A percentile compares a stretch with the other conserved stretches of the same genome.
Evolutionary conservation across 23 tunicate genomes (phyloP).

Genomic region (Ascidia mentula): DNA sequence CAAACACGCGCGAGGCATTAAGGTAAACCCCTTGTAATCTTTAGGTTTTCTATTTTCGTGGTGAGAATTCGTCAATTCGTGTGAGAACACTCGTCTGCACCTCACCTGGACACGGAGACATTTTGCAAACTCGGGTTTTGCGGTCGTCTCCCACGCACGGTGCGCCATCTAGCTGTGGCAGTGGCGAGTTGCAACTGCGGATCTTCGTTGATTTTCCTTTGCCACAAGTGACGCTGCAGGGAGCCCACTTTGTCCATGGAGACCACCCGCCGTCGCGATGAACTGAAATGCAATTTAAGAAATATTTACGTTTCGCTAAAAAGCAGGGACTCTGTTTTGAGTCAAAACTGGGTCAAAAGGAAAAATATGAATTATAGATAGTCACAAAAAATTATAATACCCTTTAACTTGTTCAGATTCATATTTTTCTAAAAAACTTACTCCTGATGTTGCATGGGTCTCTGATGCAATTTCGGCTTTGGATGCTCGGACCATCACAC

Average conservation of each 20-base stretch:
- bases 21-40: too few relatives aligned
- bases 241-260: conserved; percentile 80
- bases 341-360: too few relatives aligned
- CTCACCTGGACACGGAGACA: conserved; percentile 74
- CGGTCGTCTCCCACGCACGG: conserved; percentile 63
- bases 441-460: conserved; percentile 64
- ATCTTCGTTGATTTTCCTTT: conserved; percentile 52
- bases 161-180: conserved; percentile 71
- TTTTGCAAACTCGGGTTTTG: conserved; percentile 43
- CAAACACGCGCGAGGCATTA: too few relatives aligned
- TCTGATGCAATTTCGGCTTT: conserved; percentile 49
- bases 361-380: too few relatives aligned
- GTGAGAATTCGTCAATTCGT: too few relatives aligned
- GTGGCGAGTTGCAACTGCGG: conserved; percentile 76
- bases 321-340: too few relatives aligned
- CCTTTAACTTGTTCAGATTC: neutral
- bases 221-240: conserved; percentile 85
- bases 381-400: neutral
- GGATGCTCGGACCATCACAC: conserved; percentile 66
- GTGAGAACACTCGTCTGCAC: too few relatives aligned
- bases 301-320: too few relatives aligned
- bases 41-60: too few relatives aligned
- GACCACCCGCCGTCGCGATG: conserved; percentile 86
- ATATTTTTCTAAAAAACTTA: neutral
- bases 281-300: conserved; percentile 14